Base-by-base conservation (phyloP, 2,113 vertebrate genomes). In the Corythaeola cristata region DNA sequence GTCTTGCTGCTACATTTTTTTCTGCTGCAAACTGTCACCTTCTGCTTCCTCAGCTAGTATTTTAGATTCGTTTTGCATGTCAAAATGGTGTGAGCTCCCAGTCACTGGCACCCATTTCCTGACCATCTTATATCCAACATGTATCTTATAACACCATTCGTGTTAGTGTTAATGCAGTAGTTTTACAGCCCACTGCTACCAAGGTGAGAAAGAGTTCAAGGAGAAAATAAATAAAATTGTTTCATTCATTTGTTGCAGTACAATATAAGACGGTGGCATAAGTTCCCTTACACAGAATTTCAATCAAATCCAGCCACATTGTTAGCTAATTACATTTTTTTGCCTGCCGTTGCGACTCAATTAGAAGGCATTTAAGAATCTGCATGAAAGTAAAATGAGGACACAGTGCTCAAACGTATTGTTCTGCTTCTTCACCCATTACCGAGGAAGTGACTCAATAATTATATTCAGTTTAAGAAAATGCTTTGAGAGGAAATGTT, bases 1-100 rank as follows among this genome's bases (percentile, higher is more conserved):
- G 93, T 97, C 89, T 93, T 66, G 71, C 93, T 82, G 77, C 84
- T 94, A 39, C 24, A 1, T 95, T 97, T 91, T 93, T 86, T 94
- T 73, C 94, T 95, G 89, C 96, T 94, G 73, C 49, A 64, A 64
- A 78, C 84, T 80, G 58, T 92, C 94, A 94, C 94, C 72, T 93
- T 93, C 89, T 95, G 94, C 95, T 97, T 93, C 75, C 81, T 94
- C 71, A 55, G 92, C 94, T 91, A 80, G 52, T 85, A 60, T 49
- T 94, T 92, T n/a, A 73, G 81, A 59, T 95, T 94, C 24, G 13
- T 88, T 97, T 89, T 97, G 91, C 89, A 93, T 94, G 95, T 52
- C 89, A 79, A 44, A 95, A 47, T 37, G 71, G 82, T 91, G 71
- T 67, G 53, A 90, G 78, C 87, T 85, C 32, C 84, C 79, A 78